phyloP scores from a whole-genome alignment of 2,888 invertebrate species.

The Criorhina ranunculi region DNA sequence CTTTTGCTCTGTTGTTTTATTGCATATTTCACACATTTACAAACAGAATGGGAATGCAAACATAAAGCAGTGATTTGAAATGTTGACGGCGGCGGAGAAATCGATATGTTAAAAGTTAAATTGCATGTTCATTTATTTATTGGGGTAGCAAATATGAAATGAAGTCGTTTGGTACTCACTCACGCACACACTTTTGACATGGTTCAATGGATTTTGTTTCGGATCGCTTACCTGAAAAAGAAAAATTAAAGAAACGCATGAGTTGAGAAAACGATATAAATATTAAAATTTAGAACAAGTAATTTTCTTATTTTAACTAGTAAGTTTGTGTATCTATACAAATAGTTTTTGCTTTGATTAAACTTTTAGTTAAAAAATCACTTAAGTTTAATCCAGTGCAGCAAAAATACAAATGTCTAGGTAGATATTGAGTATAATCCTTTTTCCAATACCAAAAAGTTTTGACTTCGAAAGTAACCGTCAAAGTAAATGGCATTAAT shows the following conservation, averaged over 20 bases:
- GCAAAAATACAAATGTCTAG: not conserved
- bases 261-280: not conserved
- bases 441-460: constrained; percentile 20
- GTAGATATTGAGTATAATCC: constrained; percentile 12
- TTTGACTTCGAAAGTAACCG: constrained; percentile 21
- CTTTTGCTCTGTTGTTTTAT: constrained; percentile 27
- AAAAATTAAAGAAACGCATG: not conserved
- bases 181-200: constrained; percentile 43
- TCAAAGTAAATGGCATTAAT: constrained; percentile 39
- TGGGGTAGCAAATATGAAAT: constrained; percentile 41
- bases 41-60: constrained; percentile 46
- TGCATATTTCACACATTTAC: constrained; percentile 48
- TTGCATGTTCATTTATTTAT: constrained; percentile 61
- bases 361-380: not conserved
- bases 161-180: constrained; percentile 51
- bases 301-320: too few relatives aligned
- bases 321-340: too few relatives aligned
- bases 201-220: constrained; percentile 25
- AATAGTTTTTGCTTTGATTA: too few relatives aligned
- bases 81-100: constrained; percentile 22
- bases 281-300: too few relatives aligned
- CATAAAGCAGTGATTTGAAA: constrained; percentile 48
- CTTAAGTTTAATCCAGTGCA: not conserved
- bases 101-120: constrained; percentile 57
- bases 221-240: constrained; percentile 54